Conservation (phyloP, 92 coral and sea anemone genomes). For the Galaxea fascicularis region DNA sequence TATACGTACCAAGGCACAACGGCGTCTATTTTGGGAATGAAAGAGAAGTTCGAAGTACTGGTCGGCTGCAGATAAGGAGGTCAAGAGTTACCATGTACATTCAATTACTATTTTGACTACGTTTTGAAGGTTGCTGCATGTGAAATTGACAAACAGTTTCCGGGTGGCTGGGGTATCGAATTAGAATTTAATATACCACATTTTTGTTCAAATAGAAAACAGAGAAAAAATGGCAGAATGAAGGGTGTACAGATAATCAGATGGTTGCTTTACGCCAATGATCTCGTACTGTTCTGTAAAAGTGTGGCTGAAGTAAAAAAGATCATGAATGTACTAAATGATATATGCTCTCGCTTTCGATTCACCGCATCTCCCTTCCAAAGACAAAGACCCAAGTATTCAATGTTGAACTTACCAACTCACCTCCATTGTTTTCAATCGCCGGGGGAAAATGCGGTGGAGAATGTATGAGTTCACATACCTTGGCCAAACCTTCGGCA, state of each 20-base stretch:
- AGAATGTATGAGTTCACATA: background rate
- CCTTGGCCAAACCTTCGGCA: background rate
- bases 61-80: slow-evolving; percentile 50
- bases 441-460: too few relatives aligned
- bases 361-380: background rate
- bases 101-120: slow-evolving; percentile 40
- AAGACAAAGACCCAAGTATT: slow-evolving; percentile 6
- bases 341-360: slow-evolving; percentile 27
- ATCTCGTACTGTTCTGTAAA: slow-evolving; percentile 18
- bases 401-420: too few relatives aligned
- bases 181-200: slow-evolving; percentile 25
- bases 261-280: slow-evolving; percentile 44
- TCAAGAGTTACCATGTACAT: slow-evolving; percentile 31
- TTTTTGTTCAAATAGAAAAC: slow-evolving; percentile 16
- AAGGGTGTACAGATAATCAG: slow-evolving; percentile 21
- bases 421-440: too few relatives aligned
- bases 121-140: slow-evolving; percentile 37
- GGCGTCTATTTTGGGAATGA: slow-evolving; percentile 28
- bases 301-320: slow-evolving; percentile 13
- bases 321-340: slow-evolving; percentile 13
- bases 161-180: slow-evolving; percentile 39
- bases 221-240: slow-evolving; percentile 34
- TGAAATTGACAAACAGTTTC: slow-evolving; percentile 42
- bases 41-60: slow-evolving; percentile 18
- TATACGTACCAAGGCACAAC: slow-evolving; percentile 17